Evolutionary conservation across 2,797 vertebrate species (phyloP).

Genomic region (Chaenodraco wilsoni): DNA sequence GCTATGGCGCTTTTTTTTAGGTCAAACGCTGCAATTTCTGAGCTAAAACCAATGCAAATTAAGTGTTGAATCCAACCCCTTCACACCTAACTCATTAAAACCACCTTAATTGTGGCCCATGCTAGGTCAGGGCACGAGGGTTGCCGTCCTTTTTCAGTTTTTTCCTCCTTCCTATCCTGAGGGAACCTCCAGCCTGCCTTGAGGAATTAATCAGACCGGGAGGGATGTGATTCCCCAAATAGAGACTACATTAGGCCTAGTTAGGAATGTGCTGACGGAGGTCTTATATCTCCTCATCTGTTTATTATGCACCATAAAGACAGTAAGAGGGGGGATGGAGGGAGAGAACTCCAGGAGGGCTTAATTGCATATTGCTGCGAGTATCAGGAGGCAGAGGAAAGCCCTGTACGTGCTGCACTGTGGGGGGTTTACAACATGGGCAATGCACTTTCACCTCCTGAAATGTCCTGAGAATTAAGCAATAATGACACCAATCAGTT

Average conservation of each 20-base stretch:
- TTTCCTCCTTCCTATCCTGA: conserved; percentile 31
- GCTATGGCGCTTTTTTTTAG: background rate
- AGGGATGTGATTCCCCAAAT: conserved; percentile 64
- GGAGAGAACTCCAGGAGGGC: conserved; percentile 46
- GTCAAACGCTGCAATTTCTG: conserved; percentile 23
- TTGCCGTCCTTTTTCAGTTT: conserved; percentile 33
- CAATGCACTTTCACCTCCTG: conserved; percentile 33
- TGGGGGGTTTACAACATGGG: conserved; percentile 8
- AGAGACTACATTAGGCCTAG: conserved; percentile 61
- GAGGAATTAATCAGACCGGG: conserved; percentile 62
- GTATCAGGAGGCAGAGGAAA: conserved; percentile 31
- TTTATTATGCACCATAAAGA: conserved; percentile 72
- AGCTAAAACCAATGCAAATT: conserved; percentile 35
- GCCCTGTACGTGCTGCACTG: conserved; percentile 4
- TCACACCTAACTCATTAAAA: conserved; percentile 28
- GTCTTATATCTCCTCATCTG: conserved; percentile 70
- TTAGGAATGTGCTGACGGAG: conserved; percentile 70
- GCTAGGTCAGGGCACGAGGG: conserved; percentile 31
- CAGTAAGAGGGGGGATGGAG: conserved; percentile 23
- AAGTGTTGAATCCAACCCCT: conserved; percentile 33
- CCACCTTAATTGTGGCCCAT: conserved; percentile 35
- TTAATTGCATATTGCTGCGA: conserved; percentile 70
- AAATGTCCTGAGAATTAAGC: conserved; percentile 34
- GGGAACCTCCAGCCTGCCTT: conserved; percentile 45
- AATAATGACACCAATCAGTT: conserved; percentile 47